Percentiles rank a stretch among this genome's conserved stretches.
These are phyloP conservation scores for Pelobates cultripes DNA, from an alignment of 2,797 vertebrate species.

Conservation along the genomic window DNA sequence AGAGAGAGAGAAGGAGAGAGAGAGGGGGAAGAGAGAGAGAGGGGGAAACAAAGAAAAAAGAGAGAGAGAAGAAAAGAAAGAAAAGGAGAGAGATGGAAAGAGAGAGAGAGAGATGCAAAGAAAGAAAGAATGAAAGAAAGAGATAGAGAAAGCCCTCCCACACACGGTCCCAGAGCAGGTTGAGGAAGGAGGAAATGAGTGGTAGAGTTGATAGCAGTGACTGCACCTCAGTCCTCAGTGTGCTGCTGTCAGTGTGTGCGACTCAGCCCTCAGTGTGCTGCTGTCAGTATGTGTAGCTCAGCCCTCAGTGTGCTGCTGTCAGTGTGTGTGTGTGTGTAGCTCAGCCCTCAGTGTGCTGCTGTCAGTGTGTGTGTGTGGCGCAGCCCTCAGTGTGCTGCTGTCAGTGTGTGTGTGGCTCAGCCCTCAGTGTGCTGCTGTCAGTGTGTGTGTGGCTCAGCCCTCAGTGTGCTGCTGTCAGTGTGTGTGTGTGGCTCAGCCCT, in stretches of 20 bases:
- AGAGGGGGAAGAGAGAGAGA: too few relatives aligned
- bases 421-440: background rate
- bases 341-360: background rate
- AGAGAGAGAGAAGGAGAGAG: too few relatives aligned
- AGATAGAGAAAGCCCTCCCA: conserved; percentile 17
- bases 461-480: background rate
- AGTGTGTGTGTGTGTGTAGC: background rate
- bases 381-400: background rate
- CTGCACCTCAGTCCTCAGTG: background rate
- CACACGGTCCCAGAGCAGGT: conserved; percentile 41
- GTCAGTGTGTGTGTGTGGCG: background rate
- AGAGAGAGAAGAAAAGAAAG: too few relatives aligned
- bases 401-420: background rate
- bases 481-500: background rate
- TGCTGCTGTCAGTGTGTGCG: background rate
- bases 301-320: background rate
- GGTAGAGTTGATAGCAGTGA: background rate
- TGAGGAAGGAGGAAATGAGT: conserved; percentile 52
- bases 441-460: background rate
- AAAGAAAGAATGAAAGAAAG: too few relatives aligned
- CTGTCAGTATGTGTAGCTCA: background rate
- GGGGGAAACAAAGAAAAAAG: too few relatives aligned
- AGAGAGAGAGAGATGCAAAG: too few relatives aligned
- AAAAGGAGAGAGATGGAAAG: too few relatives aligned
- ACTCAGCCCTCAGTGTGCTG: background rate